Conservation (phyloP, 1,140 invertebrate species). For the Drosophila santomea region DNA sequence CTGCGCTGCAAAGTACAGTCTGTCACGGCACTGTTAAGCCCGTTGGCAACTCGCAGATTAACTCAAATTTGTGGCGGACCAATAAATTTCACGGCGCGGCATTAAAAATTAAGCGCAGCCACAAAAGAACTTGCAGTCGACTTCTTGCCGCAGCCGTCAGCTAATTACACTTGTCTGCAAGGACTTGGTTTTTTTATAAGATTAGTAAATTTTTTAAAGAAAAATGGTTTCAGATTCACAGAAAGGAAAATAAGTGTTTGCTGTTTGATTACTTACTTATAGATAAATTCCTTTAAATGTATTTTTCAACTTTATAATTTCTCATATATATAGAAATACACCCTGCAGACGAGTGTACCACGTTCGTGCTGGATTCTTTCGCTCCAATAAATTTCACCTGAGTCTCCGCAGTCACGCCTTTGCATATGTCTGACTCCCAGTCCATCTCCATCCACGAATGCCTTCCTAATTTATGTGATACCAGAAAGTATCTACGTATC, state of each 20-base stretch:
- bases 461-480: slow-evolving; percentile 61
- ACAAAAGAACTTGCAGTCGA: slow-evolving; percentile 60
- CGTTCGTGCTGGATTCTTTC: slow-evolving; percentile 35
- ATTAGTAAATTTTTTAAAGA: background rate
- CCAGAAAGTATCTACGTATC: slow-evolving; percentile 25
- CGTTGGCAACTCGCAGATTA: slow-evolving; percentile 64
- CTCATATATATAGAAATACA: too few species aligned
- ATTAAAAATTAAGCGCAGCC: slow-evolving; percentile 76
- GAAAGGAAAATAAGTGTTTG: too few species aligned
- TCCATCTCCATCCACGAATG: slow-evolving; percentile 3
- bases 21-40: slow-evolving; percentile 41
- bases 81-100: slow-evolving; percentile 72
- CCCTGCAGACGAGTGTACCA: slow-evolving; percentile 36
- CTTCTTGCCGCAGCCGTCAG: slow-evolving; percentile 38
- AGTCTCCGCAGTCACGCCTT: slow-evolving; percentile 66
- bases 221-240: background rate
- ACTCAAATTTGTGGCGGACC: slow-evolving; percentile 76
- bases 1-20: slow-evolving; percentile 47
- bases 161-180: slow-evolving; percentile 62
- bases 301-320: too few species aligned
- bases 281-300: too few species aligned
- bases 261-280: too few species aligned
- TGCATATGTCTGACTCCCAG: slow-evolving; percentile 66
- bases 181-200: background rate
- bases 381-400: slow-evolving; percentile 72